Evolutionary conservation across 2,888 invertebrate genomes (phyloP).

Genomic region (Sphaerophoria rueppellii): DNA sequence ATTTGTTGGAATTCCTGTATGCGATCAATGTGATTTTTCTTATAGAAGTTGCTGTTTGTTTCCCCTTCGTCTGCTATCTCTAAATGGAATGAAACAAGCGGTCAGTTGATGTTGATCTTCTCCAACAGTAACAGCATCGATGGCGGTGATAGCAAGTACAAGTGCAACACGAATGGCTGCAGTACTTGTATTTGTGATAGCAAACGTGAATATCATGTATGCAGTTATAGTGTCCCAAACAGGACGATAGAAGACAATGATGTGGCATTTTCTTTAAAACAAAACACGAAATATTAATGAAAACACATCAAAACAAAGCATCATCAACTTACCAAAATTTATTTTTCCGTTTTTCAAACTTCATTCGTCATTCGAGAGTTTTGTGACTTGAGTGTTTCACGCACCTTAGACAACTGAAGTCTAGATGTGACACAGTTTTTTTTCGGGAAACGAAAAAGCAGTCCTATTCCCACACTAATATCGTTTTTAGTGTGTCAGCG

Average conservation of each 20-base stretch:
- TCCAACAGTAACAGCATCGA: conserved; percentile 70
- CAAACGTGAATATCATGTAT: conserved; percentile 68
- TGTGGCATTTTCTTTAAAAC: conserved; percentile 63
- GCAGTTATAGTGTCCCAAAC: conserved; percentile 64
- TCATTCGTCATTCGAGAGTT: conserved; percentile 9
- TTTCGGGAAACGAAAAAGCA: conserved; percentile 40
- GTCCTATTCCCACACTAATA: conserved; percentile 32
- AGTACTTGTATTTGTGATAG: conserved; percentile 68
- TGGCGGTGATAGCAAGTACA: conserved; percentile 69
- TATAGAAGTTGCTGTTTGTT: conserved; percentile 6
- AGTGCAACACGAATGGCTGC: conserved; percentile 65
- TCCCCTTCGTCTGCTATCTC: conserved; percentile 24
- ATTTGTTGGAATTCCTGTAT: conserved; percentile 11
- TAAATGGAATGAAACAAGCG: conserved; percentile 62
- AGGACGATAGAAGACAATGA: conserved; percentile 62
- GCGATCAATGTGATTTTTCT: conserved; percentile 19
- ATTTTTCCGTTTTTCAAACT: background rate
- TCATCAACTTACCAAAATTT: conserved; percentile 37
- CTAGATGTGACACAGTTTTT: conserved; percentile 68
- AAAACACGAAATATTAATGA: background rate
- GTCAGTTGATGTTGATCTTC: conserved; percentile 36
- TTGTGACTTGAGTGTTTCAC: conserved; percentile 47
- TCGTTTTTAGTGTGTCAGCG: conserved; percentile 22
- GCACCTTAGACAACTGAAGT: conserved; percentile 70
- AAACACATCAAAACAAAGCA: background rate